These are phyloP conservation scores for Calidris pugnax DNA, from an alignment of 2,113 vertebrate genomes.

Conservation along the genomic window DNA sequence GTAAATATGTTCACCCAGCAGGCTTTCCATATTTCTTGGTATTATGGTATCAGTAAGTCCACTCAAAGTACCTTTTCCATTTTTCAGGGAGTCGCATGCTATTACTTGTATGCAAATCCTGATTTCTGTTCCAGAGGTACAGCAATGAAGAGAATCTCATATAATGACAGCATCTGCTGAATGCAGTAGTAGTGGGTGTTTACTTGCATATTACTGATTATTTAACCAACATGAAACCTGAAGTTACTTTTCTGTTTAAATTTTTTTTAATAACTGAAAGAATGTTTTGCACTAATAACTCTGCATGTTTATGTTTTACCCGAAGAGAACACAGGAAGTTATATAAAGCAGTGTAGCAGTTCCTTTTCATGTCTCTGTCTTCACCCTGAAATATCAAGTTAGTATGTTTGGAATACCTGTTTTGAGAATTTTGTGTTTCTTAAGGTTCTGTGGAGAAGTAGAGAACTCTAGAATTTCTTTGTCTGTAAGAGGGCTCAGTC, in stretches of 20 bases:
- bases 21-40: not conserved
- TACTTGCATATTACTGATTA: not conserved
- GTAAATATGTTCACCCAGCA: not conserved
- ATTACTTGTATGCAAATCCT: conserved; percentile 1
- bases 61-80: not conserved
- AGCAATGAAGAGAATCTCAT: not conserved
- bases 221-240: not conserved
- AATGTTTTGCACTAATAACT: not conserved
- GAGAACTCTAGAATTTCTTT: not conserved
- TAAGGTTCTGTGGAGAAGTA: not conserved
- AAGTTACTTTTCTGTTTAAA: not conserved
- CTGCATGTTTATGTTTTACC: not conserved
- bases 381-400: not conserved
- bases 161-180: not conserved
- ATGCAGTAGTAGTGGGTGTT: not conserved
- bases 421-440: not conserved
- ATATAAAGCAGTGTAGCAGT: not conserved
- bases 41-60: not conserved
- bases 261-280: not conserved
- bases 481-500: not conserved
- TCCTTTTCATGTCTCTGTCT: not conserved
- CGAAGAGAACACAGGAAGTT: not conserved
- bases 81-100: not conserved
- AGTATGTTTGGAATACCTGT: not conserved
- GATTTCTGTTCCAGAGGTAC: not conserved